phyloP scores from a whole-genome alignment of 2,797 vertebrate species.

The Alauda arvensis region DNA sequence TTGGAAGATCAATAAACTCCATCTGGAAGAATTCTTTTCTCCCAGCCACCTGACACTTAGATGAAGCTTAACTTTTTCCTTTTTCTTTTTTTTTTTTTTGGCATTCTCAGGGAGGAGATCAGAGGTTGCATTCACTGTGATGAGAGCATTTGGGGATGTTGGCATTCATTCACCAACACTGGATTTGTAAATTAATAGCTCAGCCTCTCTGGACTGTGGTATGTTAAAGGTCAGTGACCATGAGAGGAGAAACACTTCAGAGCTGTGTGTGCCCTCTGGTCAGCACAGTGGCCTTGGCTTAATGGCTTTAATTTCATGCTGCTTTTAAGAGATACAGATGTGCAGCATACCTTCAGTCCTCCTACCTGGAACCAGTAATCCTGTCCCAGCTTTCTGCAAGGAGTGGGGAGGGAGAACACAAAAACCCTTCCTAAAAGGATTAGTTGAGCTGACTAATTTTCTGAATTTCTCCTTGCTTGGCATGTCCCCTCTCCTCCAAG shows the following conservation, averaged over 20 bases:
- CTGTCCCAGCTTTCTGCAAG: background rate
- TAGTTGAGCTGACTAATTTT: constrained; percentile 21
- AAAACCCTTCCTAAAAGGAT: background rate
- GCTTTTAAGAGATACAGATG: constrained; percentile 36
- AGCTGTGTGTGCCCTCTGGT: constrained; percentile 25
- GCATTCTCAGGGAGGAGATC: background rate
- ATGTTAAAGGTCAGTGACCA: constrained; percentile 45
- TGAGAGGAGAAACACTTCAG: background rate
- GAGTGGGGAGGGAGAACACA: background rate
- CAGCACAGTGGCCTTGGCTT: constrained; percentile 12
- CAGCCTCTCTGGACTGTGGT: background rate
- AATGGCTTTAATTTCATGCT: constrained; percentile 31
- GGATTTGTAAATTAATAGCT: constrained; percentile 55
- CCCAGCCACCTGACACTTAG: constrained; percentile 21
- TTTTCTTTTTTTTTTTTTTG: background rate
- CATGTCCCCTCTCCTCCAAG: background rate
- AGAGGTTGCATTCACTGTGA: constrained; percentile 26
- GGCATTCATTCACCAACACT: background rate
- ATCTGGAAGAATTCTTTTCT: constrained; percentile 46
- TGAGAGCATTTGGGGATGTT: constrained; percentile 17
- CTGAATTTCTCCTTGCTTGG: background rate
- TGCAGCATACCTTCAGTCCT: background rate
- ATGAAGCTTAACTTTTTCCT: constrained; percentile 1
- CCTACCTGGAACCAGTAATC: constrained; percentile 30
- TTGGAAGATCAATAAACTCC: constrained; percentile 50